A percentile compares a stretch with the other conserved stretches of the same genome.
Evolutionary conservation across 1,140 invertebrate genomes (phyloP).

Genomic region (Vollenhovia emeryi): DNA sequence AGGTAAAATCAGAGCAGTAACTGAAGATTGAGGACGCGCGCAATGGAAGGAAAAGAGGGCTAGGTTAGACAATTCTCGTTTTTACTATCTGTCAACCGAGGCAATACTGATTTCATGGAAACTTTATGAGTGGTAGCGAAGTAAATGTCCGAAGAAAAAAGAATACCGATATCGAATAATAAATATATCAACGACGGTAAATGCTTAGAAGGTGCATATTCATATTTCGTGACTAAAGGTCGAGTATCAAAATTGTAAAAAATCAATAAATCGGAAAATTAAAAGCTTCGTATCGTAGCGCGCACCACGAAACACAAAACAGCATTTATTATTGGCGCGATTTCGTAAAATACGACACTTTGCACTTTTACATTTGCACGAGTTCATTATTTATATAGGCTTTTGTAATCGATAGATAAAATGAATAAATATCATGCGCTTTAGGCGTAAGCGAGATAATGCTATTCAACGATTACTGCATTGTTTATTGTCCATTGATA

Average conservation of each 20-base stretch:
- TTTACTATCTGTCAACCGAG: neutral
- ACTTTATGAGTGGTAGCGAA: neutral
- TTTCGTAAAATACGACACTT: neutral
- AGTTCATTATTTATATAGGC: slow-evolving; percentile 9
- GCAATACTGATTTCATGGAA: slow-evolving; percentile 2
- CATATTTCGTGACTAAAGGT: neutral
- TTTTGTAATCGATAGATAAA: slow-evolving; percentile 17
- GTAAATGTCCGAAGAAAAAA: neutral
- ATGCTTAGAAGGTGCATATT: no score
- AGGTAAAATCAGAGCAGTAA: slow-evolving; percentile 28
- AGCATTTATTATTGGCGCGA: neutral
- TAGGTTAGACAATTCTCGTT: slow-evolving; percentile 47
- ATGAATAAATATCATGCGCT: neutral
- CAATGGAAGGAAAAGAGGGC: neutral
- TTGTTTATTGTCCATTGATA: slow-evolving; percentile 45
- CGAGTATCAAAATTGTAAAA: neutral
- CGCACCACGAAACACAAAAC: neutral
- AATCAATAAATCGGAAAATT: neutral
- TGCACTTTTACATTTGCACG: neutral
- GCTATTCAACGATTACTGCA: slow-evolving; percentile 48
- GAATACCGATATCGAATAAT: slow-evolving; percentile 1
- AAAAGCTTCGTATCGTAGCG: neutral
- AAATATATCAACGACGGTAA: neutral
- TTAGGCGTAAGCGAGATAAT: slow-evolving; percentile 31
- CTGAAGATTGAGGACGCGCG: slow-evolving; percentile 24